phyloP scores from a whole-genome alignment of 1,140 invertebrate genomes.

The Chrysopa pallens region DNA sequence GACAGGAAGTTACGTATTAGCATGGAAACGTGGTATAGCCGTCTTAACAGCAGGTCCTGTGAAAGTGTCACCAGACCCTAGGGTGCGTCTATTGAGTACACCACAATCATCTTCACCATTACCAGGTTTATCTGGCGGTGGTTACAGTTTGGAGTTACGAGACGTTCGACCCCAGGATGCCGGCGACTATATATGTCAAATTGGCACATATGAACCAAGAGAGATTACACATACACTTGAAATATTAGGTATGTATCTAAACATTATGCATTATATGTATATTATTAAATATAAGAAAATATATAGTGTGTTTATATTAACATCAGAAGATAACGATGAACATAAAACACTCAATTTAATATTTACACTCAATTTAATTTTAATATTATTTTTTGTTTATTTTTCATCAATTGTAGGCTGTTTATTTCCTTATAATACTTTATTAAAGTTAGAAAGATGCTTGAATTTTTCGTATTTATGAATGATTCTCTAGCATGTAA shows the following conservation, averaged over 20 bases:
- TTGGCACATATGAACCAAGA: conserved; percentile 29
- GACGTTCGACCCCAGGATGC: conserved; percentile 31
- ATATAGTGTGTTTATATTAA: too few relatives aligned
- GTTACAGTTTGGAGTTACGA: conserved; percentile 31
- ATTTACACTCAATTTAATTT: too few relatives aligned
- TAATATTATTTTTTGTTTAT: too few relatives aligned
- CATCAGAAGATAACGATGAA: too few relatives aligned
- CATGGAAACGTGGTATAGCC: conserved; percentile 33
- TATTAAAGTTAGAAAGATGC: too few relatives aligned
- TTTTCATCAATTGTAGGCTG: too few relatives aligned
- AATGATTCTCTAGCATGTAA: too few relatives aligned
- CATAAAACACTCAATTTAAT: too few relatives aligned
- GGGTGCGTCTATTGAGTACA: conserved; percentile 26
- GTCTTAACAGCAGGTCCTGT: conserved; percentile 32
- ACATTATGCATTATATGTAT: background rate
- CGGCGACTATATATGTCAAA: conserved; percentile 33
- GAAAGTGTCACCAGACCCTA: conserved; percentile 31
- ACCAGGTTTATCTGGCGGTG: conserved; percentile 19
- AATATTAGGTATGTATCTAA: conserved; percentile 29
- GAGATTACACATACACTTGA: conserved; percentile 36
- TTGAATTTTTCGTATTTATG: too few relatives aligned
- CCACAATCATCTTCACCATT: conserved; percentile 10
- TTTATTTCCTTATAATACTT: too few relatives aligned
- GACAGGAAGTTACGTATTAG: conserved; percentile 28
- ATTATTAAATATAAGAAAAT: too few relatives aligned